Conservation (phyloP, 2,113 vertebrate species). For the Poecile atricapillus region DNA sequence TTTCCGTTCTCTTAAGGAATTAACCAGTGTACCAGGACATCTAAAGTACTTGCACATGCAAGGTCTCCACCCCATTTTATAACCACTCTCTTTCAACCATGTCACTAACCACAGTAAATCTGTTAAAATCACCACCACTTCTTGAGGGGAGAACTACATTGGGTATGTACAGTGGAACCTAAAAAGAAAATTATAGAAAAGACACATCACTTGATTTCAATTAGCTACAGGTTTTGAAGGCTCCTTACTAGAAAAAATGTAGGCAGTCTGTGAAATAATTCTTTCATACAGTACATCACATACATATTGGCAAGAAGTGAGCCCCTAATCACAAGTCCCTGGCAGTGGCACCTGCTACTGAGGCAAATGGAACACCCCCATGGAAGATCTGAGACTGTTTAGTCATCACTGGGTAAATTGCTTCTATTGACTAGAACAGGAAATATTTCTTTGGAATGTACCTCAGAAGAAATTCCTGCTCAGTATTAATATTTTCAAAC, state of each 20-base stretch:
- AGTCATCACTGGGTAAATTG: conserved; percentile 24
- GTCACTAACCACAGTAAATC: background rate
- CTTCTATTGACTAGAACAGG: conserved; percentile 15
- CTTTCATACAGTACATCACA: conserved; percentile 2
- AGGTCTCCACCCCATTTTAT: background rate
- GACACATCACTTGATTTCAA: background rate
- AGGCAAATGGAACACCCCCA: background rate
- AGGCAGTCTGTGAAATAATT: conserved; percentile 22
- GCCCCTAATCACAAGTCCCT: background rate
- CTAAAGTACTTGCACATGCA: background rate
- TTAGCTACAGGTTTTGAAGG: conserved; percentile 3
- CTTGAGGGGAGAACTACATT: background rate
- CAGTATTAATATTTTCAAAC: background rate
- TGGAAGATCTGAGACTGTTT: conserved; percentile 5
- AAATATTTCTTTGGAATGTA: conserved; percentile 43
- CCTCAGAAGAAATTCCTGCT: conserved; percentile 27
- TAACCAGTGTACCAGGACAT: background rate
- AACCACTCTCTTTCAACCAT: background rate
- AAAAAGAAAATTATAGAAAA: background rate
- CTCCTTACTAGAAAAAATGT: background rate
- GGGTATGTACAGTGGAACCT: background rate
- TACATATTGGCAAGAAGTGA: background rate
- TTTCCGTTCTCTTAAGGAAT: background rate
- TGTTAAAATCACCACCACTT: background rate
- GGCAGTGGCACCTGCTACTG: background rate